Conservation (phyloP, 2,113 vertebrate species). For the Pithys albifrons region DNA sequence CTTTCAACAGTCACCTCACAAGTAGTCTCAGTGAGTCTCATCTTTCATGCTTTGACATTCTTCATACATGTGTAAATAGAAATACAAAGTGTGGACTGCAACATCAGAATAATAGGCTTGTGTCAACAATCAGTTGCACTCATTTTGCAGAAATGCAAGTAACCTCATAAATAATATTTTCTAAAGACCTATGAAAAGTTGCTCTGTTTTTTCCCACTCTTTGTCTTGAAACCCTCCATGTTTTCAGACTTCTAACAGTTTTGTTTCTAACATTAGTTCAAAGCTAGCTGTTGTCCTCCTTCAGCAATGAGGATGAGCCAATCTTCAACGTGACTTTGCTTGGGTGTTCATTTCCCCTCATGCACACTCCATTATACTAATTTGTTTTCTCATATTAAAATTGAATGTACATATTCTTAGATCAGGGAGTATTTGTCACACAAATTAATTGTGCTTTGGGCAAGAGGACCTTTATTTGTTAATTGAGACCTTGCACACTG, state of each 20-base stretch:
- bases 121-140: neutral
- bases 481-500: neutral
- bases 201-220: neutral
- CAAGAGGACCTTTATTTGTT: neutral
- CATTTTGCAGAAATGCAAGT: neutral
- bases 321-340: neutral
- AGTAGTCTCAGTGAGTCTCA: neutral
- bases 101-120: rapidly evolving
- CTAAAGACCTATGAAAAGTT: neutral
- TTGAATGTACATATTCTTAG: neutral
- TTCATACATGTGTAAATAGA: neutral
- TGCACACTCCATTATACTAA: neutral
- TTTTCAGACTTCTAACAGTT: neutral
- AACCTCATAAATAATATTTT: neutral
- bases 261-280: neutral
- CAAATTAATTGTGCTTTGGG: neutral
- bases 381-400: neutral
- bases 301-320: neutral
- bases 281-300: neutral
- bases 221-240: neutral
- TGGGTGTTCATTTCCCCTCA: neutral
- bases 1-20: neutral
- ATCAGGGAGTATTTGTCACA: neutral
- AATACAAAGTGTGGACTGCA: neutral
- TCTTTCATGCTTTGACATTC: neutral